phyloP scores from a whole-genome alignment of 2,113 vertebrate genomes.

The Vulpes lagopus region DNA sequence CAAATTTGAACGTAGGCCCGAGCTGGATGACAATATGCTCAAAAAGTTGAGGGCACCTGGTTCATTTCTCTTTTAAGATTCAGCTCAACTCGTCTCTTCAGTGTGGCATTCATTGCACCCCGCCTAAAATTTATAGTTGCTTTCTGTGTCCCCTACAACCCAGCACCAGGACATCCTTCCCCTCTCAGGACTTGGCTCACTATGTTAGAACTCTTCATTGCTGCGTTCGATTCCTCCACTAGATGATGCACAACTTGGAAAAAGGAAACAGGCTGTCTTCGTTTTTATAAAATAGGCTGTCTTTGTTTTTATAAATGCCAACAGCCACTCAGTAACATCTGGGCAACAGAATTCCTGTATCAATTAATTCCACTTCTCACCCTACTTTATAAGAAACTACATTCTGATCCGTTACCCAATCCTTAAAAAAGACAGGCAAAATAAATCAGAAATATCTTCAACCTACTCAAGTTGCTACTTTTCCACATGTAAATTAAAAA shows the following conservation, averaged over 20 bases:
- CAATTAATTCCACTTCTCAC: not conserved
- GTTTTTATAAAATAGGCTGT: no score
- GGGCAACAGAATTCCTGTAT: not conserved
- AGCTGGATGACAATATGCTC: not conserved
- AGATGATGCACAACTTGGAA: no score
- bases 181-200: not conserved
- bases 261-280: not conserved
- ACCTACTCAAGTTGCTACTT: not conserved
- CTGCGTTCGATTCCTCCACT: not conserved
- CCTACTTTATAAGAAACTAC: not conserved
- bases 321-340: not conserved
- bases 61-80: not conserved
- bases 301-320: not conserved
- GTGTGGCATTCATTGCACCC: fast-evolving
- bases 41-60: not conserved
- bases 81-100: not conserved
- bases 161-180: not conserved
- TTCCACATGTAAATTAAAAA: not conserved
- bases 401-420: not conserved
- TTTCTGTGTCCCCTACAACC: not conserved
- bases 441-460: conserved; percentile 11
- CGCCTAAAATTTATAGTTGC: not conserved
- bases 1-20: not conserved
- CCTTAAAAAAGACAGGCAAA: not conserved
- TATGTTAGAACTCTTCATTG: not conserved